Conservation (phyloP, 2,888 invertebrate genomes). For the Eilema griseolum region DNA sequence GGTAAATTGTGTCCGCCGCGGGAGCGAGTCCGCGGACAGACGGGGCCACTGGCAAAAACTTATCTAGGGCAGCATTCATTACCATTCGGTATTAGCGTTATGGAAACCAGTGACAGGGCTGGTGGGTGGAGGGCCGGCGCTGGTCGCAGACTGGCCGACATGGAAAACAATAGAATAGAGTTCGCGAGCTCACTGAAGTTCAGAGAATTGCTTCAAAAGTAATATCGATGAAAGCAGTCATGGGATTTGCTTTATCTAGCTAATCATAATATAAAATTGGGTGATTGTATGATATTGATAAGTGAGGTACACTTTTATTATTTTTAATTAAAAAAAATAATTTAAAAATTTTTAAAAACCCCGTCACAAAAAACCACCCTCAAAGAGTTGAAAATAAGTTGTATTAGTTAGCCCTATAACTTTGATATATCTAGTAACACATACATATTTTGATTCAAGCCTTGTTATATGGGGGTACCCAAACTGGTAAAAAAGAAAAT, state of each 20-base stretch:
- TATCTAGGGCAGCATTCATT: slow-evolving; percentile 10
- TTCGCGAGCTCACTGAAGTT: background rate
- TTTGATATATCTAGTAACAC: too few species aligned
- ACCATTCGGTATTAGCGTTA: background rate
- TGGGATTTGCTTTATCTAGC: background rate
- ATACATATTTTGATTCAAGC: too few species aligned
- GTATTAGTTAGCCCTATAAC: too few species aligned
- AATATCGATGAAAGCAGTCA: background rate
- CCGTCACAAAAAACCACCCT: too few species aligned
- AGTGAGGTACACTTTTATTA: too few species aligned
- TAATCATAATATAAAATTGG: background rate
- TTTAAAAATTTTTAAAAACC: too few species aligned
- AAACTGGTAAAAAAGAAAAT: too few species aligned
- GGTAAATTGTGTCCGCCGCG: slow-evolving; percentile 43
- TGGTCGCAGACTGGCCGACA: background rate
- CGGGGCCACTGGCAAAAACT: background rate
- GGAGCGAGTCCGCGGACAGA: slow-evolving; percentile 3
- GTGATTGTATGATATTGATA: too few species aligned
- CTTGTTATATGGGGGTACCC: too few species aligned
- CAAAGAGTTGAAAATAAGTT: too few species aligned
- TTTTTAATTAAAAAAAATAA: too few species aligned
- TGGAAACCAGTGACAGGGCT: background rate
- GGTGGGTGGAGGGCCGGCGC: background rate
- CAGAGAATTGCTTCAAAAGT: background rate
- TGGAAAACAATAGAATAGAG: background rate